phyloP scores from a whole-genome alignment of 2,113 vertebrate genomes.

The Blennius ocellaris region DNA sequence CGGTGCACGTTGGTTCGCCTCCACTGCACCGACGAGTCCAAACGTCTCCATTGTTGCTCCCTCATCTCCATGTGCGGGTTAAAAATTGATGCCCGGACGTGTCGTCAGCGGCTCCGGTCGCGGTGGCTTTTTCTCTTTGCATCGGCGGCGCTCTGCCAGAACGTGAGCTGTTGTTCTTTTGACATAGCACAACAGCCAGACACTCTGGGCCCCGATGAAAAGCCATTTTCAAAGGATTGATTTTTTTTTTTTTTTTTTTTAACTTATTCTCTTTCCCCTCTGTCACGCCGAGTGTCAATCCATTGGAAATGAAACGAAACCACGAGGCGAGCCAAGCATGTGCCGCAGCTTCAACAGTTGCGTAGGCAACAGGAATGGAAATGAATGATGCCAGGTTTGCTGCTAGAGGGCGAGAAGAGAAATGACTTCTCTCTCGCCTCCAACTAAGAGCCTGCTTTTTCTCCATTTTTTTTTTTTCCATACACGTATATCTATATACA shows the following conservation, averaged over 20 bases:
- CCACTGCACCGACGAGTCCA: neutral
- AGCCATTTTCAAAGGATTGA: constrained; percentile 59
- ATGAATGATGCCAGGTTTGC: constrained; percentile 88
- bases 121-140: constrained; percentile 3
- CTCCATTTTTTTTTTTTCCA: too few species aligned
- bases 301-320: constrained; percentile 62
- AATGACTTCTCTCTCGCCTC: constrained; percentile 79
- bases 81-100: neutral
- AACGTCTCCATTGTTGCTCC: neutral
- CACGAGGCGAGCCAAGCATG: constrained; percentile 71
- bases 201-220: constrained; percentile 41
- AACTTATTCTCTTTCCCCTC: constrained; percentile 39
- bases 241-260: constrained; percentile 58
- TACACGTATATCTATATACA: neutral
- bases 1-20: too few species aligned
- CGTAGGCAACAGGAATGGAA: constrained; percentile 89
- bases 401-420: constrained; percentile 86
- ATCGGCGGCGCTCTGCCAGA: constrained; percentile 6
- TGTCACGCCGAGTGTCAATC: constrained; percentile 52
- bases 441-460: constrained; percentile 34
- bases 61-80: constrained; percentile 5
- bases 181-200: constrained; percentile 34
- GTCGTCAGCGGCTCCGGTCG: neutral
- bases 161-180: constrained; percentile 10
- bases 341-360: constrained; percentile 87